Evolutionary conservation across 1,140 invertebrate genomes (phyloP).

Genomic region (Apis laboriosa): DNA sequence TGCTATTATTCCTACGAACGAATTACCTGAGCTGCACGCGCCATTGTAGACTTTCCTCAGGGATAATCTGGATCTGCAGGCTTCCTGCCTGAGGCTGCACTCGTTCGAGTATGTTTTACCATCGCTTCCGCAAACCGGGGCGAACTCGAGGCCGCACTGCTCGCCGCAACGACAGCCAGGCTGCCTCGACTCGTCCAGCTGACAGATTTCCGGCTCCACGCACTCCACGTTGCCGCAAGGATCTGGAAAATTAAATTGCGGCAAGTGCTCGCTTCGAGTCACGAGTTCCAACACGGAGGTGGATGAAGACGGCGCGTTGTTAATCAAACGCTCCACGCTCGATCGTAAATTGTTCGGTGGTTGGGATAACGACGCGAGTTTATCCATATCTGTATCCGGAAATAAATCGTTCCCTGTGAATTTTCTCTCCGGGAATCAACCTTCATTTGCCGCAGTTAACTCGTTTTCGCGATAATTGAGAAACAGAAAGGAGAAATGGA

Average conservation of each 20-base stretch:
- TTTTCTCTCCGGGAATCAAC: not conserved
- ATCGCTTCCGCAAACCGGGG: slow-evolving; percentile 92
- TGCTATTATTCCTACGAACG: too few species aligned
- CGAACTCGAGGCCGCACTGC: slow-evolving; percentile 89
- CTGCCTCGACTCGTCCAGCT: slow-evolving; percentile 88
- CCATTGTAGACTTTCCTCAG: slow-evolving; percentile 90
- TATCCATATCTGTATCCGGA: not conserved
- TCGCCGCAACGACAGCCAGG: slow-evolving; percentile 91
- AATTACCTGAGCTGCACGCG: slow-evolving; percentile 88
- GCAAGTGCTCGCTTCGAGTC: slow-evolving; percentile 16
- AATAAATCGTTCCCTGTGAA: not conserved
- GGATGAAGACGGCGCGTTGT: not conserved
- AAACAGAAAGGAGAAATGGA: too few species aligned
- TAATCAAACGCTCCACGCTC: not conserved
- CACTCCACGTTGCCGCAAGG: slow-evolving; percentile 90
- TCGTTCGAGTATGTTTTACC: slow-evolving; percentile 94
- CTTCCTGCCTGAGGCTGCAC: slow-evolving; percentile 89
- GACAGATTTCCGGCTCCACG: slow-evolving; percentile 90
- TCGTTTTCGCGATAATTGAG: too few species aligned
- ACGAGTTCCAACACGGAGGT: not conserved
- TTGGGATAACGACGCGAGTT: not conserved
- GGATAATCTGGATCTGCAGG: slow-evolving; percentile 86
- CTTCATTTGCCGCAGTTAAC: too few species aligned
- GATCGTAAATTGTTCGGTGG: not conserved
- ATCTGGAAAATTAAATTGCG: slow-evolving; percentile 83